A percentile compares a stretch with the other conserved stretches of the same genome.
phyloP scores from a whole-genome alignment of 2,113 vertebrate species.

The Phodopus roborovskii region DNA sequence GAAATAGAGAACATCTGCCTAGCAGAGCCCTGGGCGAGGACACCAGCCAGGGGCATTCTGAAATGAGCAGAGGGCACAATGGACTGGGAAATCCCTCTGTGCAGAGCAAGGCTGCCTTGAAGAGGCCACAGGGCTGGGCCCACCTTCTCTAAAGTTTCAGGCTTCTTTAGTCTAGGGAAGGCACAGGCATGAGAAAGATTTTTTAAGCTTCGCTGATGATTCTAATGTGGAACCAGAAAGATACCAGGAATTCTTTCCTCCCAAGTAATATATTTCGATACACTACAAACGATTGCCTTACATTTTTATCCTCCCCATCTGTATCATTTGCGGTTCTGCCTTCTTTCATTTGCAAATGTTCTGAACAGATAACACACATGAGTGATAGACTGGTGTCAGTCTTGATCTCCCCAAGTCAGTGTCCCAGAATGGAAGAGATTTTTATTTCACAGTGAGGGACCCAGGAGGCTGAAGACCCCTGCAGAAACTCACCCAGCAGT shows the following conservation, averaged over 20 bases:
- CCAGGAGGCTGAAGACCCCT: conserved; percentile 11
- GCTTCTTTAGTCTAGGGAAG: neutral
- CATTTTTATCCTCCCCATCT: neutral
- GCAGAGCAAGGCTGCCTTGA: neutral
- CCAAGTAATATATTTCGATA: conserved; percentile 35
- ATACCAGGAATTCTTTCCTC: neutral
- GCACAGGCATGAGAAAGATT: neutral
- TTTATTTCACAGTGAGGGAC: neutral
- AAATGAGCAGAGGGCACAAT: neutral
- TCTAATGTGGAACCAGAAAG: conserved; percentile 26
- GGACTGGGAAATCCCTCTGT: too few species aligned
- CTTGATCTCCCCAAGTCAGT: neutral
- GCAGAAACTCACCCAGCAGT: conserved; percentile 25
- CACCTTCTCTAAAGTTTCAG: neutral
- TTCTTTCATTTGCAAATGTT: conserved; percentile 38
- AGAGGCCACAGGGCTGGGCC: neutral
- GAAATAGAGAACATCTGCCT: neutral
- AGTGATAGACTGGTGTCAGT: neutral
- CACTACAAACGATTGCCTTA: neutral
- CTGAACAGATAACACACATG: neutral
- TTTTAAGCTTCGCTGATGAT: conserved; percentile 27
- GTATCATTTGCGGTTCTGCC: conserved; percentile 12
- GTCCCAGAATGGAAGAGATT: neutral
- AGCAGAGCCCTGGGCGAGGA: neutral
- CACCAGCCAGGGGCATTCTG: neutral